phyloP scores from a whole-genome alignment of 2,797 vertebrate genomes.

The Atherinosoma microstoma region DNA sequence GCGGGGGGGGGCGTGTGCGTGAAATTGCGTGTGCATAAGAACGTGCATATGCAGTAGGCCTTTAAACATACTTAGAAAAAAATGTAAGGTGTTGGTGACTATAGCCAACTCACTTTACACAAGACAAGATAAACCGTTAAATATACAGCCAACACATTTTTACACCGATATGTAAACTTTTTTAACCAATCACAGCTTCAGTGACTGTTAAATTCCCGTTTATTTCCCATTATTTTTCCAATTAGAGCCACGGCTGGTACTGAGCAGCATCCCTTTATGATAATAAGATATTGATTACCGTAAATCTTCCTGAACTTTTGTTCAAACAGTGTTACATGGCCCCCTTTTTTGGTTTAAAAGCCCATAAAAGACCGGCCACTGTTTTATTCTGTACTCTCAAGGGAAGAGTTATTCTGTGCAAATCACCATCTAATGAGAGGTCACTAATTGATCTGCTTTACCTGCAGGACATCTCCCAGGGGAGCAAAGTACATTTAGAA shows the following conservation, averaged over 20 bases:
- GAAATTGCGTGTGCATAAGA: constrained; percentile 55
- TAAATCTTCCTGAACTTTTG: constrained; percentile 31
- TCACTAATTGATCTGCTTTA: constrained; percentile 76
- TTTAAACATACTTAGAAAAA: neutral
- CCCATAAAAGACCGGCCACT: neutral
- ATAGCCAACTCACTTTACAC: neutral
- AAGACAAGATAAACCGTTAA: neutral
- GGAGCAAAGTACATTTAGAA: constrained; percentile 51
- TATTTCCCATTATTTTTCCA: neutral
- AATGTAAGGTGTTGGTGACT: neutral
- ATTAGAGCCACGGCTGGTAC: neutral
- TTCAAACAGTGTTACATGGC: neutral
- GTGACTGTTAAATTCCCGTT: neutral
- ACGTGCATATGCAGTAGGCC: constrained; percentile 42
- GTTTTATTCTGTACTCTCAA: constrained; percentile 58
- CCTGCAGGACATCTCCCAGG: constrained; percentile 64
- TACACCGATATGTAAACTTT: neutral
- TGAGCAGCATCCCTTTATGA: constrained; percentile 6
- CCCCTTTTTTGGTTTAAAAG: constrained; percentile 22
- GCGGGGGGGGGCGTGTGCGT: neutral
- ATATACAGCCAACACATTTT: neutral
- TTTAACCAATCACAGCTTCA: neutral
- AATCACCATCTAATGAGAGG: constrained; percentile 75
- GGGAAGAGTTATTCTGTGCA: constrained; percentile 60
- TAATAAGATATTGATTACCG: neutral